These are phyloP conservation scores for Neoascia interrupta DNA, from an alignment of 2,888 invertebrate genomes.

Conservation along the genomic window DNA sequence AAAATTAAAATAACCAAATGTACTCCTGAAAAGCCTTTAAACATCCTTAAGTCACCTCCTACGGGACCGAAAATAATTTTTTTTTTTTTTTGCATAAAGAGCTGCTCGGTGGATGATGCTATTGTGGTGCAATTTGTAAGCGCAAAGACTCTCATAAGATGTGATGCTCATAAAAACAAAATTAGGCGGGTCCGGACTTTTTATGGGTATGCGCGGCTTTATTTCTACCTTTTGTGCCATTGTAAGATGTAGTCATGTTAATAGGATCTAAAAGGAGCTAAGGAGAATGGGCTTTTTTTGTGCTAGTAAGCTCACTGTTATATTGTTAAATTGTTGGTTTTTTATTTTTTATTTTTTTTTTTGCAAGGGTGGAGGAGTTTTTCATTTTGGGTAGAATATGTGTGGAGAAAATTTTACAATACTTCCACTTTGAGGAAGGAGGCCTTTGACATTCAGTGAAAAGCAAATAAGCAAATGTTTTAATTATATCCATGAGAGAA, in stretches of 20 bases:
- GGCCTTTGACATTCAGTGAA: no score
- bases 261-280: slow-evolving; percentile 3
- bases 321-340: slow-evolving; percentile 33
- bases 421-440: no score
- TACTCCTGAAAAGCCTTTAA: slow-evolving; percentile 16
- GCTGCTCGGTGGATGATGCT: neutral
- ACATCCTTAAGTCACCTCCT: slow-evolving; percentile 25
- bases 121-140: slow-evolving; percentile 41
- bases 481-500: no score
- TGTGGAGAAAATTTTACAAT: no score
- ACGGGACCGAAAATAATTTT: no score
- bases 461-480: no score
- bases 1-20: slow-evolving; percentile 18
- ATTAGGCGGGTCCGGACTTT: slow-evolving; percentile 31
- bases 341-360: no score
- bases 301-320: slow-evolving; percentile 11
- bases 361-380: no score
- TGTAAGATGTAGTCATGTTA: slow-evolving; percentile 14
- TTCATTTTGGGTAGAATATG: no score
- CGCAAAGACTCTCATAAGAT: slow-evolving; percentile 38
- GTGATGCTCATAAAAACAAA: slow-evolving; percentile 44
- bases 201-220: slow-evolving; percentile 24
- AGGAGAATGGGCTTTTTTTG: slow-evolving; percentile 6
- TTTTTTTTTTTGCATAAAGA: neutral
- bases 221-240: slow-evolving; percentile 39